Evolutionary conservation across 2,797 vertebrate genomes (phyloP), one percentile per base, ranked within the genome.

Genomic region (Cephalopachus bancanus): DNA sequence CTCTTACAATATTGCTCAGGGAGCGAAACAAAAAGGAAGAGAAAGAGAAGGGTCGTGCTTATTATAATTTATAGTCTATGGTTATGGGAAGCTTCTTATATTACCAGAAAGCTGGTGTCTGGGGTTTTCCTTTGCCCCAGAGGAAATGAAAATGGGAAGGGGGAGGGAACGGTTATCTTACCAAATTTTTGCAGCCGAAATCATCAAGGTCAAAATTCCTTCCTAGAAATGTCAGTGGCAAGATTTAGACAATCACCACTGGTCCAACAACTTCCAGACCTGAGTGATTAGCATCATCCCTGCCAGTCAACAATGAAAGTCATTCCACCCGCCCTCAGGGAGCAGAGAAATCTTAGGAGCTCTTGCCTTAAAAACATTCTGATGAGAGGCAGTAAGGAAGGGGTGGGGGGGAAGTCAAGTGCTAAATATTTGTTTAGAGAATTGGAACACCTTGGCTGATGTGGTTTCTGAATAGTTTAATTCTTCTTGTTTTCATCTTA

Each of bases 21-120:
- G 97, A 98, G 97, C 22, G 55, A 97, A 97, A 98, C 97, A 98
- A 98, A 98, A 89, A 96, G 87, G 96, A 97, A 98, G 95, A 97
- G 95, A 98, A 96, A 96, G 89, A 97, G 96, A 93, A 98, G 96
- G 96, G 95, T 93, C 19, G 19, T 94, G 87, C 95, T 98, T 83
- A 83, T 97, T 93, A 95, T 74, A 95, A 97, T 98, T 98, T 96
- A 97, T 96, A 98, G 94, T 60, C 81, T 83, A 75, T 53, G 79
- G 55, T 98, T 98, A 98, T 98, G 98, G 98, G 98, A 98, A 94
- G 95, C 83, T 94, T 95, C 95, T 94, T 97, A 30, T 87, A 92
- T 96, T 98, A 98, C 98, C 98, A 98, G 97, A 97, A 98, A 98
- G 95, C 67, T 0, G 0, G 88, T 97, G 95, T 97, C 97, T 97